phyloP scores from a whole-genome alignment of 2,797 vertebrate genomes.

The Percopsis omiscomaycus region DNA sequence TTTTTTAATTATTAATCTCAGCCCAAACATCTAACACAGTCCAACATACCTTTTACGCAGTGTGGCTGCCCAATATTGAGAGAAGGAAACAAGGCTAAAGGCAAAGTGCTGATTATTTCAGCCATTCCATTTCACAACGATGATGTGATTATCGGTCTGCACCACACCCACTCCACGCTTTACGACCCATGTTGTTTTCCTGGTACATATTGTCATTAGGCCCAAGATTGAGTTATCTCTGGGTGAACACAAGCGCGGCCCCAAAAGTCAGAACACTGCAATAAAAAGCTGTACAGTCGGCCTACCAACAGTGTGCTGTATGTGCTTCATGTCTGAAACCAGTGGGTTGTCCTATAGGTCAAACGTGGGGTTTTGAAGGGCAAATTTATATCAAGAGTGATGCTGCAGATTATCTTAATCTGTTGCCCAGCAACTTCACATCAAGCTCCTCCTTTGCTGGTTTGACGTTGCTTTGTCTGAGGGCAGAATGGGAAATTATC shows the following conservation, averaged over 20 bases:
- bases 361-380: no score
- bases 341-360: no score
- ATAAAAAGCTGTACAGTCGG: not conserved
- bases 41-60: slow-evolving; percentile 53
- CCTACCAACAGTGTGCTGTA: no score
- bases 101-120: slow-evolving; percentile 57
- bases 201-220: slow-evolving; percentile 18
- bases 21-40: slow-evolving; percentile 58
- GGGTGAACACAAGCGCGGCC: not conserved
- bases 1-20: slow-evolving; percentile 76
- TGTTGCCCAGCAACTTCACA: slow-evolving; percentile 77
- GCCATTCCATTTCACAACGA: slow-evolving; percentile 40
- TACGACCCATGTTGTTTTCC: slow-evolving; percentile 39
- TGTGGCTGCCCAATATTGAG: slow-evolving; percentile 46
- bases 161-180: slow-evolving; percentile 42
- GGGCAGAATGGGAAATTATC: slow-evolving; percentile 54
- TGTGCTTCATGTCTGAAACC: no score
- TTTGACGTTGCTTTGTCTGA: slow-evolving; percentile 28
- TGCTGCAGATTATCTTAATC: slow-evolving; percentile 66
- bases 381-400: slow-evolving; percentile 68
- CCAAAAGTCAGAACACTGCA: not conserved
- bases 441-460: slow-evolving; percentile 54
- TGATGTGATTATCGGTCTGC: slow-evolving; percentile 50
- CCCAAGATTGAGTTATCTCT: slow-evolving; percentile 8
- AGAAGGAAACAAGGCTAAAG: slow-evolving; percentile 49